These are phyloP conservation scores for Pseudachorutes palmiensis DNA, from an alignment of 1,140 invertebrate genomes.

Conservation along the genomic window DNA sequence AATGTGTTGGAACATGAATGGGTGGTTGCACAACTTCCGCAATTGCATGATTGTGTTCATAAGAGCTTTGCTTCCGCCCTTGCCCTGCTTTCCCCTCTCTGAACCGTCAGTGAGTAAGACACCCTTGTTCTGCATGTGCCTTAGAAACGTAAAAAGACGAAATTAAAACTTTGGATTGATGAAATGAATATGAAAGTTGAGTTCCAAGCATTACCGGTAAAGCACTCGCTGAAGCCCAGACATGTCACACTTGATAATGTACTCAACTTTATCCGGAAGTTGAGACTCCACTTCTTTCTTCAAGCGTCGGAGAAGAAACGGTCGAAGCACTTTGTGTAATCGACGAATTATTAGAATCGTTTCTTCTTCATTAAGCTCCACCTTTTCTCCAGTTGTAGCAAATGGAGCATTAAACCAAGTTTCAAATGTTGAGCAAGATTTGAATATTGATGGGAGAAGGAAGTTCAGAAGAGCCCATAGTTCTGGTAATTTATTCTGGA, in stretches of 20 bases:
- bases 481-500: slow-evolving; percentile 60
- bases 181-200: not conserved
- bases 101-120: slow-evolving; percentile 53
- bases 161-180: not conserved
- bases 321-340: slow-evolving; percentile 61
- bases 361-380: slow-evolving; percentile 64
- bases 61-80: slow-evolving; percentile 49
- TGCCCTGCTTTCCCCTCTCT: slow-evolving; percentile 53
- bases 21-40: slow-evolving; percentile 65
- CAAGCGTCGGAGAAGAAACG: slow-evolving; percentile 57
- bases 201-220: slow-evolving; percentile 42
- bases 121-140: slow-evolving; percentile 58
- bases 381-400: slow-evolving; percentile 50
- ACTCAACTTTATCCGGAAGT: slow-evolving; percentile 62
- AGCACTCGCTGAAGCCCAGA: slow-evolving; percentile 55
- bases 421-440: slow-evolving; percentile 45
- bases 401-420: slow-evolving; percentile 60
- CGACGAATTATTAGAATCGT: slow-evolving; percentile 64
- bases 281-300: slow-evolving; percentile 67
- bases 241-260: slow-evolving; percentile 67
- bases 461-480: slow-evolving; percentile 64
- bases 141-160: slow-evolving; percentile 14
- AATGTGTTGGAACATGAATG: slow-evolving; percentile 63
- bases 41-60: slow-evolving; percentile 68
- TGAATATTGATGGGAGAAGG: slow-evolving; percentile 61